These are phyloP conservation scores for Mesorhabditis belari DNA, from an alignment of 2,888 invertebrate genomes.

Conservation along the genomic window DNA sequence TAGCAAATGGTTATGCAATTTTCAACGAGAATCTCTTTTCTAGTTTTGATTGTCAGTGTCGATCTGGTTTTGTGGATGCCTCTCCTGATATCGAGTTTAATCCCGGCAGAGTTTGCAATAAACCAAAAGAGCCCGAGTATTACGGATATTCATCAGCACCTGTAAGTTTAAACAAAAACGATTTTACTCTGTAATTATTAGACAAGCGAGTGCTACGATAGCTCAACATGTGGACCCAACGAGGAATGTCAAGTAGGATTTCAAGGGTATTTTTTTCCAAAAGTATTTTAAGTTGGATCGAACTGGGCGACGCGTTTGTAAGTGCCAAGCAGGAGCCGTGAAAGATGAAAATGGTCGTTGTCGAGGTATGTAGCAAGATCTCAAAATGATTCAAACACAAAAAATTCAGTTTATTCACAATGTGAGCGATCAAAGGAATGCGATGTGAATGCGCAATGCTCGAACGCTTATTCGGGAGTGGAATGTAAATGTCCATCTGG, in stretches of 20 bases:
- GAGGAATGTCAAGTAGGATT: slow-evolving; percentile 31
- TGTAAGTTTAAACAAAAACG: background rate
- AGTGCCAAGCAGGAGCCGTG: slow-evolving; percentile 31
- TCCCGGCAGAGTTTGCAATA: slow-evolving; percentile 46
- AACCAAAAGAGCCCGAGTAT: slow-evolving; percentile 36
- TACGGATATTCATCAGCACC: slow-evolving; percentile 21
- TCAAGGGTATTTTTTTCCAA: background rate
- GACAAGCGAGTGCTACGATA: slow-evolving; percentile 29
- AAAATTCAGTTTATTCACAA: slow-evolving; percentile 32
- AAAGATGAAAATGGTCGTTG: slow-evolving; percentile 30
- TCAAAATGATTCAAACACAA: slow-evolving; percentile 1
- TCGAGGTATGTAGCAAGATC: slow-evolving; percentile 12
- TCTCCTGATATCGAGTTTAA: slow-evolving; percentile 39
- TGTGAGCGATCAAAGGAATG: slow-evolving; percentile 42
- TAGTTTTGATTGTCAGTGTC: slow-evolving; percentile 59
- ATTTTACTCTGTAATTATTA: background rate
- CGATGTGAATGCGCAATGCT: slow-evolving; percentile 43
- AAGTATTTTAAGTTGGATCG: slow-evolving; percentile 15
- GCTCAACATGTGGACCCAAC: slow-evolving; percentile 25
- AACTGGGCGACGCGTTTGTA: slow-evolving; percentile 26
- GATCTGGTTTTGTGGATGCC: slow-evolving; percentile 69
- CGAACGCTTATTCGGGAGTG: slow-evolving; percentile 41
- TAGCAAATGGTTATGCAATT: slow-evolving; percentile 63
- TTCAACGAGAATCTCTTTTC: background rate
- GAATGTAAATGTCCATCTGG: slow-evolving; percentile 45